A percentile compares a stretch with the other conserved stretches of the same genome.
Conservation (phyloP, 1,140 invertebrate species). For the Scaptomyza pallida region DNA sequence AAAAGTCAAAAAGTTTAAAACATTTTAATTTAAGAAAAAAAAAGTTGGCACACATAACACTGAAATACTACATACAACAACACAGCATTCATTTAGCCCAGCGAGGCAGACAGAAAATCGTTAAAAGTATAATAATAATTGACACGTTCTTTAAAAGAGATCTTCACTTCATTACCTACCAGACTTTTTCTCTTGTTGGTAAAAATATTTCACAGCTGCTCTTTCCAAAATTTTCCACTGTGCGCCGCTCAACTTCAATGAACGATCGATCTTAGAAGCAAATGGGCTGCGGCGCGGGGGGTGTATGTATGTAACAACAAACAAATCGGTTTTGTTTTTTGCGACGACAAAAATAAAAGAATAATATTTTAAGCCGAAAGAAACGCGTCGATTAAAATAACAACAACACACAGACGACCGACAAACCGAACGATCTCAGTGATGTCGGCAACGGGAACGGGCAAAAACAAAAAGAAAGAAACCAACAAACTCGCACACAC, state of each 20-base stretch:
- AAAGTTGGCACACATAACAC: conserved; percentile 46
- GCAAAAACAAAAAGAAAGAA: conserved; percentile 11
- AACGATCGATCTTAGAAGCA: conserved; percentile 38
- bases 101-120: conserved; percentile 51
- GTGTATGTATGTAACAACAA: conserved; percentile 16
- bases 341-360: conserved; percentile 21
- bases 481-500: conserved; percentile 24
- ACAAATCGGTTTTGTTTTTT: conserved; percentile 36
- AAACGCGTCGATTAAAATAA: conserved; percentile 68
- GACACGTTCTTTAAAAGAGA: conserved; percentile 69
- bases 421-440: conserved; percentile 23
- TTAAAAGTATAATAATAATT: conserved; percentile 50
- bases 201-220: conserved; percentile 37
- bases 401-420: conserved; percentile 47
- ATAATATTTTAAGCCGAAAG: conserved; percentile 11
- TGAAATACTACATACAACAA: conserved; percentile 22
- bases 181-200: conserved; percentile 10
- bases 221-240: conserved; percentile 67
- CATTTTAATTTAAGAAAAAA: conserved; percentile 24
- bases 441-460: conserved; percentile 40
- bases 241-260: conserved; percentile 49
- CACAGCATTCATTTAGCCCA: conserved; percentile 36
- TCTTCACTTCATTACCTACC: conserved; percentile 52
- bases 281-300: conserved; percentile 1
- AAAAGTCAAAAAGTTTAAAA: conserved; percentile 34